Evolutionary conservation across 2,113 vertebrate genomes (phyloP), one percentile per base, ranked within the genome.

Genomic region (Theropithecus gelada): DNA sequence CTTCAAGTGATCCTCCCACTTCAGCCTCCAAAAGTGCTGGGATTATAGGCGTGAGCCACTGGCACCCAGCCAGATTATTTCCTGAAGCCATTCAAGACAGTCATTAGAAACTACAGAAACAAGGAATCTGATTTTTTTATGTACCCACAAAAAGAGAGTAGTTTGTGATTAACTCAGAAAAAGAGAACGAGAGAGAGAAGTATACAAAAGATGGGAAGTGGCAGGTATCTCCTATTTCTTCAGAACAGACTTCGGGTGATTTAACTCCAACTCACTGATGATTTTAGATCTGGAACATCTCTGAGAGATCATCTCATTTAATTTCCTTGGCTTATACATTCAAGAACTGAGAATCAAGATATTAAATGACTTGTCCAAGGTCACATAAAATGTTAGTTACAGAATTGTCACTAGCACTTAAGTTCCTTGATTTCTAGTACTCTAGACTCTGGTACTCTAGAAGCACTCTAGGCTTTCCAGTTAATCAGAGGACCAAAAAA

Each of bases 281-380:
- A 68, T 88, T 95, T 84, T 45, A 84, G 87, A 90, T 48, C 40
- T 64, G 16, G 11, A 91, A 82, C 35, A 76, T 76, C 48, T 82
- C 38, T 38, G 73, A 75, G 64, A 89, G 13, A 76, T 64, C n/a
- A 81, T 43, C 52, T 73, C 52, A 85, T 64, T 43, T 87, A 48
- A n/a, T 27, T 91, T 88, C 38, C 32, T 91, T 40, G 57, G 70
- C 66, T 90, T 87, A 50, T 86, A 84, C 83, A 45, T 73, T 25
- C 38, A 84, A 66, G 76, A 66, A 75, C 87, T 43, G 32, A 93
- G 68, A 90, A 88, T 25, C 32, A 87, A 78, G 18, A 40, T 43
- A 11, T 55, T 88, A 84, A 96, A 78, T 38, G 20, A 79, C 79
- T 87, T 93, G 70, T 43, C 32, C 61, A 75, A 57, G 32, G 3